Base-by-base conservation (phyloP, 2,888 invertebrate genomes). In the Odontothrips loti region DNA sequence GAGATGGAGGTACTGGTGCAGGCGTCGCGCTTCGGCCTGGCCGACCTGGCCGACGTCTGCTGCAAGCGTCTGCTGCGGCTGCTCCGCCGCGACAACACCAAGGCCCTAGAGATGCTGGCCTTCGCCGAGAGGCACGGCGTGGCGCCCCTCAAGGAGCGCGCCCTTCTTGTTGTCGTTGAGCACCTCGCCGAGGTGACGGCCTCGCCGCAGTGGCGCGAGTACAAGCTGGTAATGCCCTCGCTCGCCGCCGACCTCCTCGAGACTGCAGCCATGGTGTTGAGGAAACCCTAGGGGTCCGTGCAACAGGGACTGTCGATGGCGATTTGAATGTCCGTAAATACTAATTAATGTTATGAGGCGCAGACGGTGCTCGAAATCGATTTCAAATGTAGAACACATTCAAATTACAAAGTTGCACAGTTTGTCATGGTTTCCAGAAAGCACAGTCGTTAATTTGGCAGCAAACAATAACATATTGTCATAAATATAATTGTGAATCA, bases 101-200 rank as follows among this genome's bases (percentile, higher is more conserved):
- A 27, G 68, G 68, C 68, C 27, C 68, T 75, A 8, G 68, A 75
- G 23, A 23, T 75, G 68, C 68, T 75, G 68, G 68, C 27, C 68
- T 75, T 75, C 68, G 68, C 68, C 68, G 68, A 75, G 68, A 23
- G 27, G 23, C 68, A 75, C 68, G 23, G 68, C 68, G 68, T 75
- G 68, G 23, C 23, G 23, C 23, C 23, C 68, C 68, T 75, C 27
- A 75, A 75, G 27, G 23, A 23, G 68, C 9, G 68, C 2, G 68
- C 68, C 6, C 68, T 75, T n/a, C 68, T 75, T 1, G 27, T 75
- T 27, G 68, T 12, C 23, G 68, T 75, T 10, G 68, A 75, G 68
- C 68, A 75, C 68, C 68, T 75, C 23, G 23, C 23, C 68, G 68
- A 75, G 68, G 68, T 75, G 27, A 75, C 27, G 23, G 68, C 68